Conservation (phyloP, 2,888 invertebrate genomes). For the Electrophaes corylata region DNA sequence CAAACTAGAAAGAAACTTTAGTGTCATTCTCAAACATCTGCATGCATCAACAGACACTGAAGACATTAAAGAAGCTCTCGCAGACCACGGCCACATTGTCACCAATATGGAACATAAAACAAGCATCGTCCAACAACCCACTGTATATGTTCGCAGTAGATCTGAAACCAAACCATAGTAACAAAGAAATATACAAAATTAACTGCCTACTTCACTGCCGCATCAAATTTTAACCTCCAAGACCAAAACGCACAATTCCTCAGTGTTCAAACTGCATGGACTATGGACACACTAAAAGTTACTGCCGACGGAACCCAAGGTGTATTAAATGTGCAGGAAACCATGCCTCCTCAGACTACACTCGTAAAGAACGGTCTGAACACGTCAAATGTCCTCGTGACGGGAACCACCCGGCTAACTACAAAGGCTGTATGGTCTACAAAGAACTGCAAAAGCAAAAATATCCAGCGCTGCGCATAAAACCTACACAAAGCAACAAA, state of each 20-base stretch:
- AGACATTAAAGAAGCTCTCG: not conserved
- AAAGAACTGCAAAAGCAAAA: constrained; percentile 5
- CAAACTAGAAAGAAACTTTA: constrained; percentile 4
- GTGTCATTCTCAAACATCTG: constrained; percentile 4
- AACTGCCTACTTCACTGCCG: not conserved
- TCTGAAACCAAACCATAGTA: not conserved
- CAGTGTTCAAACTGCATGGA: constrained; percentile 3
- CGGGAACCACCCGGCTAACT: not conserved
- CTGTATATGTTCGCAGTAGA: constrained; percentile 2
- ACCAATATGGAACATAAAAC: constrained; percentile 8
- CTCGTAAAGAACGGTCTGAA: not conserved
- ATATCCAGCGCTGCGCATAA: constrained; percentile 1
- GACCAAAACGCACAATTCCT: not conserved
- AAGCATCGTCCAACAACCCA: not conserved
- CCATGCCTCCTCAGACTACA: too few relatives aligned
- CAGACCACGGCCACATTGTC: not conserved
- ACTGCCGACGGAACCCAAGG: not conserved
- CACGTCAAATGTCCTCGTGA: constrained; percentile 2
- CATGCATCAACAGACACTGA: constrained; percentile 2
- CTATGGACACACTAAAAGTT: constrained; percentile 1
- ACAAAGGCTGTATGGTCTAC: too few relatives aligned
- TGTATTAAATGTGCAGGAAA: too few relatives aligned
- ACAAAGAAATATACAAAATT: constrained; percentile 1
- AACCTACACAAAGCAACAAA: too few relatives aligned
- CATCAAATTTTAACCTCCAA: constrained; percentile 1